These are phyloP conservation scores for Archegozetes longisetosus DNA, from an alignment of 1,140 invertebrate species.

Conservation along the genomic window DNA sequence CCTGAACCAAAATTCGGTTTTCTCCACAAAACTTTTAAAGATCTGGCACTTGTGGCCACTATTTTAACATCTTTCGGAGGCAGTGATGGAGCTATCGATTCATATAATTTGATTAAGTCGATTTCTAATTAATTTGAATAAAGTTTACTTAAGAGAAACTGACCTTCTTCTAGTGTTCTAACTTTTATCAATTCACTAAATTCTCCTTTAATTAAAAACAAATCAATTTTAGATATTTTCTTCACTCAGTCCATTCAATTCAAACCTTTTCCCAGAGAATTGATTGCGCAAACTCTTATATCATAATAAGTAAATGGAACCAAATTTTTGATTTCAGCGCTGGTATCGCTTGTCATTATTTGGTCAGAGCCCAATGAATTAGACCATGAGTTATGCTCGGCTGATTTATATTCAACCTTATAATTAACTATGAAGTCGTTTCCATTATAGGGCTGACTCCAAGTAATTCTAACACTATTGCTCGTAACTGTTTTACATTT, in stretches of 20 bases:
- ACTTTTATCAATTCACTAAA: constrained; percentile 6
- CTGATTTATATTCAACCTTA: constrained; percentile 61
- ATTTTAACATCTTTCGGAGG: constrained; percentile 1
- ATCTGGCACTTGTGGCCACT: background rate
- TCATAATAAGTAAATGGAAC: too few species aligned
- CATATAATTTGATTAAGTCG: background rate
- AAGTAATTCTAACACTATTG: constrained; percentile 23
- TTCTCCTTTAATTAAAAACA: too few species aligned
- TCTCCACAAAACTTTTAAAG: constrained; percentile 6
- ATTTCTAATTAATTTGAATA: background rate
- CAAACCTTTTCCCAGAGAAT: too few species aligned
- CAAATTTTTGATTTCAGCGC: too few species aligned
- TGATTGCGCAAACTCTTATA: too few species aligned
- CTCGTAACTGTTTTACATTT: constrained; percentile 23
- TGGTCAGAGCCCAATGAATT: too few species aligned
- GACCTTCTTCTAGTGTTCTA: constrained; percentile 11
- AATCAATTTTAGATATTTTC: too few species aligned
- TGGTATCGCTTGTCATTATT: too few species aligned
- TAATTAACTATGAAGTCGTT: constrained; percentile 54
- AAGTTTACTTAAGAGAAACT: background rate
- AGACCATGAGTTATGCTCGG: too few species aligned
- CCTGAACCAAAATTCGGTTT: background rate
- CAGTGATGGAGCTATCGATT: background rate
- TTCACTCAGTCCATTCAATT: too few species aligned
- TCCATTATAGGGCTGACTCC: constrained; percentile 45